phyloP scores from a whole-genome alignment of 2,797 vertebrate species.

The Gephyroberyx darwinii region DNA sequence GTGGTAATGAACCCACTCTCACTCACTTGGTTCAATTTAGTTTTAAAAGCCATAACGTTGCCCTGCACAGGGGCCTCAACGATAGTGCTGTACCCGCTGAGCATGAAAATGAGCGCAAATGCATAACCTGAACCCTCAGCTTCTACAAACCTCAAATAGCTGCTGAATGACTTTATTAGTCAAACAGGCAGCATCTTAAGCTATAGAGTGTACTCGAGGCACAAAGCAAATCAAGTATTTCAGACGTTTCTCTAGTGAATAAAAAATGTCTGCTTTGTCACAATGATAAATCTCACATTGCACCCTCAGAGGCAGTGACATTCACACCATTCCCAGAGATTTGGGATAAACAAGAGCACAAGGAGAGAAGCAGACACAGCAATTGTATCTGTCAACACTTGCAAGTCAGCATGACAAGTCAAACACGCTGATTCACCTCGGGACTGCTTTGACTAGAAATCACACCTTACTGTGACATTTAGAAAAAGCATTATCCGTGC shows the following conservation, averaged over 20 bases:
- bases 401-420: slow-evolving; percentile 25
- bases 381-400: slow-evolving; percentile 43
- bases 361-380: slow-evolving; percentile 14
- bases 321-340: slow-evolving; percentile 21
- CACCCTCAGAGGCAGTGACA: slow-evolving; percentile 20
- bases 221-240: slow-evolving; percentile 22
- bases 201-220: not conserved
- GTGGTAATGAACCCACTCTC: not conserved
- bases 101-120: not conserved
- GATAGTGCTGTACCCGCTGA: slow-evolving; percentile 7
- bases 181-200: not conserved
- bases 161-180: too few species aligned
- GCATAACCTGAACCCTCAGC: not conserved
- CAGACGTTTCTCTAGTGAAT: slow-evolving; percentile 20
- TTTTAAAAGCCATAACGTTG: slow-evolving; percentile 5
- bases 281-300: slow-evolving; percentile 37
- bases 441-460: slow-evolving; percentile 22
- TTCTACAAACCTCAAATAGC: not conserved
- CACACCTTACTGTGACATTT: slow-evolving; percentile 24
- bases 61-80: not conserved
- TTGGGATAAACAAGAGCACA: slow-evolving; percentile 42
- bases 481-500: slow-evolving; percentile 7
- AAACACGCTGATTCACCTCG: slow-evolving; percentile 15
- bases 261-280: slow-evolving; percentile 22
- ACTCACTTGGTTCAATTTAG: not conserved